Evolutionary conservation across 1,140 invertebrate species (phyloP).

Genomic region (Pemphigus obesinymphae): DNA sequence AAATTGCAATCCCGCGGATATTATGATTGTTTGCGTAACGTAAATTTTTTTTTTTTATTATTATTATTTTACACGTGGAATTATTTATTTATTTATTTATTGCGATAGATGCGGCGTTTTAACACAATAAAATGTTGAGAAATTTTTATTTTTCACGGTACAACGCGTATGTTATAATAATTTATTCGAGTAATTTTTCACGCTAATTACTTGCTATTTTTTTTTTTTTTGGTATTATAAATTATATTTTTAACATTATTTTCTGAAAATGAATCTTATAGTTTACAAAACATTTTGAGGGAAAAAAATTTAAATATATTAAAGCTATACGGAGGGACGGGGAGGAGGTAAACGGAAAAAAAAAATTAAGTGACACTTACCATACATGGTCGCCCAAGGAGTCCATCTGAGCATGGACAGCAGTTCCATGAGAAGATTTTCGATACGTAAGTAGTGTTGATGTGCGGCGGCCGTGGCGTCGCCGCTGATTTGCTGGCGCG

Average conservation of each 20-base stretch:
- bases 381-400: not conserved
- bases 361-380: not conserved
- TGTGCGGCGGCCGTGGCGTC: no score
- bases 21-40: not conserved
- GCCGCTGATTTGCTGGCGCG: not conserved
- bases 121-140: not conserved
- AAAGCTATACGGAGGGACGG: not conserved
- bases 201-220: not conserved
- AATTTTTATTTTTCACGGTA: not conserved
- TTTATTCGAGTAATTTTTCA: not conserved
- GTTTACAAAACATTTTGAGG: no score
- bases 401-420: not conserved
- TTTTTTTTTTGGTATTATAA: not conserved
- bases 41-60: not conserved
- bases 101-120: not conserved
- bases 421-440: conserved; percentile 7
- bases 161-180: not conserved
- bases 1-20: no score
- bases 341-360: not conserved
- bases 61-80: not conserved
- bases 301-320: no score
- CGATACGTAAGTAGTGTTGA: not conserved
- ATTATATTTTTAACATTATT: not conserved
- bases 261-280: not conserved
- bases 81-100: not conserved